A percentile compares a stretch with the other conserved stretches of the same genome.
phyloP scores from a whole-genome alignment of 2,888 invertebrate genomes.

The Halictus ligatus region DNA sequence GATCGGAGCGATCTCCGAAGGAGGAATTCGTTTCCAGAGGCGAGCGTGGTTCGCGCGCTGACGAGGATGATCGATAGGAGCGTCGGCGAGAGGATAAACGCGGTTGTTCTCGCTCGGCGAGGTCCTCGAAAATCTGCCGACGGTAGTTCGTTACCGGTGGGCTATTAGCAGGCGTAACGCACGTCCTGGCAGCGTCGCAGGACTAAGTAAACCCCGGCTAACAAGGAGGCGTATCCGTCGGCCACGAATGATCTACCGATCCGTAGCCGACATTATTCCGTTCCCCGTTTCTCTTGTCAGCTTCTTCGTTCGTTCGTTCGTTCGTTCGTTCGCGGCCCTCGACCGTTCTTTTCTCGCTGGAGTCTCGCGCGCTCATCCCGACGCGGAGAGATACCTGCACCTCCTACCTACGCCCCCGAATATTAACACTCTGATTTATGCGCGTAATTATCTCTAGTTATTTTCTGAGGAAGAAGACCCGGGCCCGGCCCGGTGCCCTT shows the following conservation, averaged over 20 bases:
- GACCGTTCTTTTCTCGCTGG: constrained; percentile 9
- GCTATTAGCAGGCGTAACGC: constrained; percentile 84
- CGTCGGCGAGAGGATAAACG: constrained; percentile 66
- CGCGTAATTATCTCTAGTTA: constrained; percentile 83
- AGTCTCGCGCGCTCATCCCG: constrained; percentile 13
- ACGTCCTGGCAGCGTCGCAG: constrained; percentile 78
- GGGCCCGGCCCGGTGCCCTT: constrained; percentile 10
- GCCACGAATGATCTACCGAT: constrained; percentile 82
- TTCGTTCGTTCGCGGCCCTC: background rate
- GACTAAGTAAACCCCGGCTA: constrained; percentile 82
- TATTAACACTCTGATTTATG: constrained; percentile 84
- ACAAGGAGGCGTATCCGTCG: constrained; percentile 83
- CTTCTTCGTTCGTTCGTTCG: background rate
- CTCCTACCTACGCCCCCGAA: constrained; percentile 82
- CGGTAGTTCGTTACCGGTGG: constrained; percentile 83
- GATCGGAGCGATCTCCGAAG: constrained; percentile 32
- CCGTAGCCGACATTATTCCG: constrained; percentile 74
- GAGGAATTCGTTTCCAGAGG: constrained; percentile 68
- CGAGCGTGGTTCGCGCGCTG: constrained; percentile 53
- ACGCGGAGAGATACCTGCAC: constrained; percentile 51
- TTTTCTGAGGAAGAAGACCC: constrained; percentile 74
- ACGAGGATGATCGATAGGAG: constrained; percentile 71
- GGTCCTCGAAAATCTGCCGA: constrained; percentile 71
- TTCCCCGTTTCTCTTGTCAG: constrained; percentile 39
- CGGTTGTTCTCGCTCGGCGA: constrained; percentile 68